phyloP scores from a whole-genome alignment of 1,140 invertebrate genomes.

The Aphelinus atriplicis region DNA sequence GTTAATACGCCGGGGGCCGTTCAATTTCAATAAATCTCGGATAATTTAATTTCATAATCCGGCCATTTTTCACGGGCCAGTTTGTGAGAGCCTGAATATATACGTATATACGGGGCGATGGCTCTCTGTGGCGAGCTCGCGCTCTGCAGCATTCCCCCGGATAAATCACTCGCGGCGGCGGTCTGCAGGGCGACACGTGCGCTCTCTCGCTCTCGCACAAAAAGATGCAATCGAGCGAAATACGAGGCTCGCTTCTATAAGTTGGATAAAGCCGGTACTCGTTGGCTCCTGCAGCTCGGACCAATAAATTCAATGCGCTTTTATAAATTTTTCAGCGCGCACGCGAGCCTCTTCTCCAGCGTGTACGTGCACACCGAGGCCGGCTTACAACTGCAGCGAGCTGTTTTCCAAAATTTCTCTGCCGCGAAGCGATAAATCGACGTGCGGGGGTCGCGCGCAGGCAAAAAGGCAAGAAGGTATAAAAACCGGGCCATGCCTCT shows the following conservation, averaged over 20 bases:
- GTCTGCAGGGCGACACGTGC: not conserved
- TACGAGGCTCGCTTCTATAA: not conserved
- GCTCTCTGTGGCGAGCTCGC: too few species aligned
- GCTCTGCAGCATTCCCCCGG: too few species aligned
- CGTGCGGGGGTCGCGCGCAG: not conserved
- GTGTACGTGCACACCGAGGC: not conserved
- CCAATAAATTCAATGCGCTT: too few species aligned
- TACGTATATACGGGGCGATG: too few species aligned
- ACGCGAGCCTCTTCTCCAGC: not conserved
- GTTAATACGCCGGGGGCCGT: not conserved
- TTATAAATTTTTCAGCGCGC: not conserved
- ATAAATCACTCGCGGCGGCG: too few species aligned
- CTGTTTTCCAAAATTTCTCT: constrained; percentile 38
- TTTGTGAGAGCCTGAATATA: too few species aligned
- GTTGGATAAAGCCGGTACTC: not conserved
- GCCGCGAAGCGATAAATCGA: constrained; percentile 18
- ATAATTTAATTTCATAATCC: too few species aligned
- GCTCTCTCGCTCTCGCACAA: not conserved
- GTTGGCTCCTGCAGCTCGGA: too few species aligned
- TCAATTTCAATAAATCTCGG: not conserved
- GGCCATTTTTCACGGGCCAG: too few species aligned
- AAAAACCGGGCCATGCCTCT: too few species aligned
- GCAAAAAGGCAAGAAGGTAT: too few species aligned
- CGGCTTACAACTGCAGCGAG: constrained; percentile 6
- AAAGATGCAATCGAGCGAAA: not conserved